Base-by-base conservation (phyloP, 2,113 vertebrate species). In the Oceanodroma tethys region DNA sequence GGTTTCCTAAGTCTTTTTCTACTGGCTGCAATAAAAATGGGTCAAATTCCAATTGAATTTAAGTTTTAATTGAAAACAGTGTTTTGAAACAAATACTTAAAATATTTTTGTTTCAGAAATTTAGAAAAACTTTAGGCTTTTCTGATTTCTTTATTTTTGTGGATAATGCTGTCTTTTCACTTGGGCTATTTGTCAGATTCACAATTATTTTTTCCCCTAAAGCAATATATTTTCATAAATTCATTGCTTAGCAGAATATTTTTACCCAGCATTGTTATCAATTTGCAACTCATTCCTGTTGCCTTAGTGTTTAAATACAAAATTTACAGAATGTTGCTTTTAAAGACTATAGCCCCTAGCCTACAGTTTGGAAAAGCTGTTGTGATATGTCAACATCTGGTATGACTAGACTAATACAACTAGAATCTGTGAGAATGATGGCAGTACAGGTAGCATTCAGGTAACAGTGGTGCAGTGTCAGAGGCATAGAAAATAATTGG, bases 1-100 rank as follows among this genome's bases (percentile, higher is more conserved):
- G 16, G 16, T 88, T 94, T 95, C 38, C 32, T 74, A 12, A 13
- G 30, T 58, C 38, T 10, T 78, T 86, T 94, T 71, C 10, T 92
- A 47, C 3, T 17, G 2, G 3, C 47, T 83, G 78, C 50, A 58
- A 66, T 70, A 62, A 92, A 90, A 92, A 55, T 50, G 34, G 20
- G 29, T 74, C 38, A 20, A 59, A 76, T 95, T 95, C 42, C 29
- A 93, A 45, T 22, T 58, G 6, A 89, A 74, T 71, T 81, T 23
- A 74, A 59, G 29, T 82, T 90, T 81, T 85, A 95, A 94, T 89
- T 74, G 91, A 92, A 94, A 95, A 63, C 72, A 66, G 16, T 66
- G 12, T 84, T 86, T 88, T 91, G 45, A 88, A 86, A 71, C 22
- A 85, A 53, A 83, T 62, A 55, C 10, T 80, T 26, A 32, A 62